These are phyloP conservation scores for Lamprotornis superbus DNA, from an alignment of 2,113 vertebrate species.

Conservation along the genomic window DNA sequence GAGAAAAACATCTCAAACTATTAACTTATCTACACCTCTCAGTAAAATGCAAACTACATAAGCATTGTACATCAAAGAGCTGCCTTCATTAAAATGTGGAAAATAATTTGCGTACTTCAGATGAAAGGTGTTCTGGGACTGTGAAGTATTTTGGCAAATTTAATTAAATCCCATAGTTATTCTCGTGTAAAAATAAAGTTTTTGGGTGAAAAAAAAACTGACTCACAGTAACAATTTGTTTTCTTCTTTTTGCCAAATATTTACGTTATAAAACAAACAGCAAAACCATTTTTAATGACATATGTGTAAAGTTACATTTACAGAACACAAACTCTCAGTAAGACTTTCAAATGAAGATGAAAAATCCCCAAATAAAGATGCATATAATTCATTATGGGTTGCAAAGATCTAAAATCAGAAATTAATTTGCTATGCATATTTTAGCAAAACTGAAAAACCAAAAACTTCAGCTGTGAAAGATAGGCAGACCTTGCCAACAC, in stretches of 20 bases:
- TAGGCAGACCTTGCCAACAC: neutral
- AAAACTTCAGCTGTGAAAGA: neutral
- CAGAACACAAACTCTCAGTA: neutral
- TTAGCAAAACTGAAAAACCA: neutral
- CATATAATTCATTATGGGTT: neutral
- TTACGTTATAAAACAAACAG: neutral
- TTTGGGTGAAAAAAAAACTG: neutral
- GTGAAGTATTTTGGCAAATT: slow-evolving; percentile 40
- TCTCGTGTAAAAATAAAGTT: neutral
- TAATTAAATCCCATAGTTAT: slow-evolving; percentile 50
- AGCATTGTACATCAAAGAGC: slow-evolving; percentile 29
- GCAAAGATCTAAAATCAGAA: neutral
- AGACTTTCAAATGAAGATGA: neutral
- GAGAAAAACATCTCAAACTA: neutral
- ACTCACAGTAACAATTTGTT: neutral
- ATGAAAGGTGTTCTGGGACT: slow-evolving; percentile 56
- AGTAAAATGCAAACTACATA: slow-evolving; percentile 21
- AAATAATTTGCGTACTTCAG: slow-evolving; percentile 53
- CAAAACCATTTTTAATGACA: neutral
- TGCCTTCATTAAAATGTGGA: slow-evolving; percentile 54
- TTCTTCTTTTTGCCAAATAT: neutral
- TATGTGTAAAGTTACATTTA: neutral
- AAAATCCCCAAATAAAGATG: neutral
- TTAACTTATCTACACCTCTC: slow-evolving; percentile 19
- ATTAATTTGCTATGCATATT: neutral